Conservation (phyloP, 2,113 vertebrate species). For the zebrafish (Danio rerio) region DNA sequence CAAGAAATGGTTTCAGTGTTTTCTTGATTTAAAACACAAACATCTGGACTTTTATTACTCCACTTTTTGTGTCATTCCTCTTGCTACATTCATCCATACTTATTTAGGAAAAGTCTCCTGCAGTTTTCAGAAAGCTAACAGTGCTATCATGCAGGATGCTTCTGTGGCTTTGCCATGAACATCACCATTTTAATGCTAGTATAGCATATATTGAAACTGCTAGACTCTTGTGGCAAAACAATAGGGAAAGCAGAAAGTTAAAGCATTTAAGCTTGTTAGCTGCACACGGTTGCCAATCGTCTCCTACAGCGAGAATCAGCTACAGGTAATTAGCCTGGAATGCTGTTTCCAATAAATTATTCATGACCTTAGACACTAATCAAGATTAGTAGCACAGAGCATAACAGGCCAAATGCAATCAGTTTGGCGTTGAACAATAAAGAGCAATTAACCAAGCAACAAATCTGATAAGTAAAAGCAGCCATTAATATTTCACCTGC, state of each 20-base stretch:
- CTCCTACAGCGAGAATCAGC: conserved; percentile 63
- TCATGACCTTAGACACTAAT: conserved; percentile 66
- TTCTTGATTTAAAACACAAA: neutral
- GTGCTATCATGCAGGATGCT: conserved; percentile 38
- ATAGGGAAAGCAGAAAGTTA: conserved; percentile 61
- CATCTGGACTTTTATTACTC: neutral
- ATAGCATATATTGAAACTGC: conserved; percentile 56
- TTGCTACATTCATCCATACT: neutral
- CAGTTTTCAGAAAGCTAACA: conserved; percentile 22
- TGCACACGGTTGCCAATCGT: conserved; percentile 56
- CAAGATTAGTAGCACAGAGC: conserved; percentile 65
- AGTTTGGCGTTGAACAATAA: conserved; percentile 63
- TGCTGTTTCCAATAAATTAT: conserved; percentile 70
- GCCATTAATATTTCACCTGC: conserved; percentile 61
- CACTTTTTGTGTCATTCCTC: neutral
- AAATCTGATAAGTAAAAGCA: conserved; percentile 51
- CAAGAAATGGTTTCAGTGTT: no score
- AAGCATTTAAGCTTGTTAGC: conserved; percentile 70
- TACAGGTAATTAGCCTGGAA: conserved; percentile 63
- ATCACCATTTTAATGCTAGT: conserved; percentile 62
- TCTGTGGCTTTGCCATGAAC: conserved; percentile 49
- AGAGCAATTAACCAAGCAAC: conserved; percentile 65
- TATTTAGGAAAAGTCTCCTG: neutral
- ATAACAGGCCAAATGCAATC: conserved; percentile 22
- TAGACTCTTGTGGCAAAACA: conserved; percentile 64